Conservation (phyloP, 2,113 vertebrate genomes). For the Mixornis gularis region DNA sequence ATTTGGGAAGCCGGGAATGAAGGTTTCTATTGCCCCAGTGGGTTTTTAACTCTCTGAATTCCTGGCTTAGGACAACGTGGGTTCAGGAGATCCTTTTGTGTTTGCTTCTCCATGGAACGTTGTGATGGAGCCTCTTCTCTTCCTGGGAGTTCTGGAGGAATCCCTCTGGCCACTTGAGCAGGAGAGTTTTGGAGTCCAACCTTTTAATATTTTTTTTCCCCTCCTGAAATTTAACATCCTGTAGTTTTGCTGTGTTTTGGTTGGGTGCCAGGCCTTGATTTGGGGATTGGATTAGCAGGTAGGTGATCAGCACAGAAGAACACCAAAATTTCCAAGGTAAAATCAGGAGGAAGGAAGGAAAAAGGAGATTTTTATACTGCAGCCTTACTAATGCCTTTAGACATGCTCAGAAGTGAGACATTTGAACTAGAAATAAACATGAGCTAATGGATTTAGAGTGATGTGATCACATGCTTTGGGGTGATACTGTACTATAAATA, state of each 20-base stretch:
- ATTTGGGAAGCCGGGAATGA: conserved; percentile 18
- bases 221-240: background rate
- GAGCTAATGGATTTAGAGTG: background rate
- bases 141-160: background rate
- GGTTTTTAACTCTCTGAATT: conserved; percentile 15
- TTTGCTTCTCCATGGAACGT: background rate
- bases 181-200: background rate
- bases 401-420: background rate
- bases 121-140: background rate
- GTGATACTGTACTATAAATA: background rate
- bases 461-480: background rate
- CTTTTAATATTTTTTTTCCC: background rate
- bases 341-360: background rate
- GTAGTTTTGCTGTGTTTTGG: background rate
- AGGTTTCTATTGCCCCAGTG: background rate
- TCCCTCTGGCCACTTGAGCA: background rate
- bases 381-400: background rate
- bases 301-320: background rate
- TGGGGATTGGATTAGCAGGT: background rate
- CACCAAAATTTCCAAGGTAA: background rate
- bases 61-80: background rate
- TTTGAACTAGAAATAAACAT: background rate
- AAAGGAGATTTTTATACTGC: background rate
- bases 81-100: background rate
- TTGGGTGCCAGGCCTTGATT: background rate